A percentile compares a stretch with the other conserved stretches of the same genome.
Conservation (phyloP, 2,113 vertebrate species). For the Jaculus jaculus region DNA sequence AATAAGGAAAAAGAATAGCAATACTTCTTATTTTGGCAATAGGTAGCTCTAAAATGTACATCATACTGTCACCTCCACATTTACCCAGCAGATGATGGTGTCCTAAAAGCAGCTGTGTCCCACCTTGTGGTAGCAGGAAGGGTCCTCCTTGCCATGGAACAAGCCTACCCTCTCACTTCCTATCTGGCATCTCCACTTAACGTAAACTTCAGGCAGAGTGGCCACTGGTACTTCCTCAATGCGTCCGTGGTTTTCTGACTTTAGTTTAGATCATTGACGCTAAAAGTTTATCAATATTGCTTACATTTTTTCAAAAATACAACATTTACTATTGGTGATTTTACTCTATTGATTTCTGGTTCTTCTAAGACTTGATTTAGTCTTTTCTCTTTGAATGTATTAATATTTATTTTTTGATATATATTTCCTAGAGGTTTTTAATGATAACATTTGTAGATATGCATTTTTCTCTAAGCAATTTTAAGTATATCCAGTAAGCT, state of each 20-base stretch:
- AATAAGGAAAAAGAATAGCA: constrained; percentile 60
- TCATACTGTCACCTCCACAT: neutral
- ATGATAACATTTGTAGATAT: neutral
- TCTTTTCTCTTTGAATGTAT: neutral
- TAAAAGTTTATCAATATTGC: no score
- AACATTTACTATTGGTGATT: no score
- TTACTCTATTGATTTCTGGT: no score
- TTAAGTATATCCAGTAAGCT: neutral
- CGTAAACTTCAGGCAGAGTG: no score
- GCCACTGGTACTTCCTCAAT: no score
- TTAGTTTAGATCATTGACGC: no score
- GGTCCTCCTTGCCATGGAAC: neutral
- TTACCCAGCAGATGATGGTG: neutral
- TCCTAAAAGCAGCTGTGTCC: neutral
- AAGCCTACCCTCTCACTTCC: neutral
- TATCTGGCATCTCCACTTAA: neutral
- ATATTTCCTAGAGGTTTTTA: neutral
- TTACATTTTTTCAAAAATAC: no score
- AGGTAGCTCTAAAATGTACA: neutral
- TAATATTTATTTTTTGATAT: neutral
- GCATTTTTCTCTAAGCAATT: neutral
- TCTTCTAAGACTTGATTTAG: no score
- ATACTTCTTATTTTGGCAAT: neutral
- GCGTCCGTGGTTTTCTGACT: no score
- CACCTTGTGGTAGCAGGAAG: neutral